Conservation (phyloP, 2,113 vertebrate species). For the Opisthocomus hoazin region DNA sequence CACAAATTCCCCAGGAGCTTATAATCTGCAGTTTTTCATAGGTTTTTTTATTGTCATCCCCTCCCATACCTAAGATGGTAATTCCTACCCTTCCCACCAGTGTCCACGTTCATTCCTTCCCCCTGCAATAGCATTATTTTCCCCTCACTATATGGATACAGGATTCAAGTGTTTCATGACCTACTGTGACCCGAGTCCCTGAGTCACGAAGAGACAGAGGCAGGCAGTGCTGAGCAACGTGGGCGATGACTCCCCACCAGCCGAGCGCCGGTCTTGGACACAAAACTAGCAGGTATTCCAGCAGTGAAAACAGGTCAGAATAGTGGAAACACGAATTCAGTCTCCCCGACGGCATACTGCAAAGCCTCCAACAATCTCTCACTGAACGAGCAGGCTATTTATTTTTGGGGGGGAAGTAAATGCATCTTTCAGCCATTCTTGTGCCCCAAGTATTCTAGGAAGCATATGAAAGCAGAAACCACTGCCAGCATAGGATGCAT, state of each 20-base stretch:
- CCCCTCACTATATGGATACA: not conserved
- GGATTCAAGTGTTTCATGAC: not conserved
- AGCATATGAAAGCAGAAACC: not conserved
- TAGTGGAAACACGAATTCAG: not conserved
- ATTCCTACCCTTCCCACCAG: not conserved
- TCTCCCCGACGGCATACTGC: not conserved
- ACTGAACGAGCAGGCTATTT: not conserved
- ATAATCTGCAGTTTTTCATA: not conserved
- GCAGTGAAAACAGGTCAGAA: not conserved
- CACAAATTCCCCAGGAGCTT: not conserved
- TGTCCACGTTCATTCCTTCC: not conserved
- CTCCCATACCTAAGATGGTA: not conserved
- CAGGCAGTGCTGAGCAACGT: rapidly evolving
- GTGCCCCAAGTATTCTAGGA: not conserved
- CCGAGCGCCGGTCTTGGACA: not conserved
- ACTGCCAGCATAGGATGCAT: not conserved
- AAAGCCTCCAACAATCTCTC: not conserved
- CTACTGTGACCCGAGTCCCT: rapidly evolving
- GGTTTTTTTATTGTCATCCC: not conserved
- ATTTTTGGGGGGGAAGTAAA: not conserved
- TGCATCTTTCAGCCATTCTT: not conserved
- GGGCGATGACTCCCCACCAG: not conserved
- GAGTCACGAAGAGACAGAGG: not conserved
- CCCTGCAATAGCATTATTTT: not conserved
- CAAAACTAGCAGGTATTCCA: not conserved